Evolutionary conservation across 2,888 invertebrate genomes (phyloP).

Genomic region (Zelleria hepariella): DNA sequence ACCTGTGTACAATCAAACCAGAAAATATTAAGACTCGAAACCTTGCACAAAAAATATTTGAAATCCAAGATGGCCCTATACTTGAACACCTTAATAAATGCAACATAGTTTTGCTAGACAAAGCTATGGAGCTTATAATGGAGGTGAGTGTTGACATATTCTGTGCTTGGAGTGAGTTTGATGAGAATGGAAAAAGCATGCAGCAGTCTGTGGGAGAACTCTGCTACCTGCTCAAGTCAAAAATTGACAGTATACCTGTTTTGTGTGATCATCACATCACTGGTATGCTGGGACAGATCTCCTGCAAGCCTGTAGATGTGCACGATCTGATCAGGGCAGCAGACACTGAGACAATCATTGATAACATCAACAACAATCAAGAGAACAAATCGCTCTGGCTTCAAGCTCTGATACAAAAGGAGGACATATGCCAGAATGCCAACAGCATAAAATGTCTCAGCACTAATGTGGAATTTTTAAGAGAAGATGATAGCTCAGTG

Average conservation of each 20-base stretch:
- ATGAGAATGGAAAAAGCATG: constrained; percentile 41
- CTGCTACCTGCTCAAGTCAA: constrained; percentile 35
- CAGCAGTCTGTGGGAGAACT: constrained; percentile 51
- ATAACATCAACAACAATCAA: constrained; percentile 31
- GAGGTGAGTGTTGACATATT: constrained; percentile 54
- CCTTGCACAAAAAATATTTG: constrained; percentile 23
- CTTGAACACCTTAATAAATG: constrained; percentile 36
- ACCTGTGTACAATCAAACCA: constrained; percentile 34
- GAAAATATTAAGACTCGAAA: constrained; percentile 22
- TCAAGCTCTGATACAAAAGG: constrained; percentile 38
- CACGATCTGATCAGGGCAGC: constrained; percentile 39
- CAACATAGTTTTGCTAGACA: constrained; percentile 37
- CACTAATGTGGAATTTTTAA: constrained; percentile 29
- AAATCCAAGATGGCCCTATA: constrained; percentile 28
- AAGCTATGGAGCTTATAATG: constrained; percentile 45
- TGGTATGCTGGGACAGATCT: constrained; percentile 45
- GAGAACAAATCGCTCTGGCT: constrained; percentile 39
- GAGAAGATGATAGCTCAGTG: constrained; percentile 30
- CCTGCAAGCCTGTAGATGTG: constrained; percentile 41
- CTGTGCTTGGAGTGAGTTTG: constrained; percentile 62
- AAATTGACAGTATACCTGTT: constrained; percentile 24
- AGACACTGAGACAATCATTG: constrained; percentile 29
- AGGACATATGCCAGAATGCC: constrained; percentile 33
- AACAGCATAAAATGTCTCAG: constrained; percentile 29
- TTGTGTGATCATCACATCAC: constrained; percentile 41